Evolutionary conservation across 2,888 invertebrate genomes (phyloP).

Genomic region (Troilus luridus): DNA sequence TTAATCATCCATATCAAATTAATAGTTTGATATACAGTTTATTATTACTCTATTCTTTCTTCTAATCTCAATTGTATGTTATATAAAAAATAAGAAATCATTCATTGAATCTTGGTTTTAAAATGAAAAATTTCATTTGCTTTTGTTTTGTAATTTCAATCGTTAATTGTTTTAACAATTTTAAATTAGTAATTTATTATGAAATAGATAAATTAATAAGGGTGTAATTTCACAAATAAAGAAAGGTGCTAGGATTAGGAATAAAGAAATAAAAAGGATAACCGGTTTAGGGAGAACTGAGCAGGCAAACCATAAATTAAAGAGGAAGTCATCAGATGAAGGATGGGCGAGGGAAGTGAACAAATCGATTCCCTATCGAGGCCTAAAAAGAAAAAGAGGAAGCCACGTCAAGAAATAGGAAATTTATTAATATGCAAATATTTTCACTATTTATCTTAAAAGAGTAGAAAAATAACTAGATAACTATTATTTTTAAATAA

Average conservation of each 20-base stretch:
- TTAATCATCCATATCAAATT: no score
- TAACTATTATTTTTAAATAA: not conserved
- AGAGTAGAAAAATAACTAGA: not conserved
- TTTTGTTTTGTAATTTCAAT: no score
- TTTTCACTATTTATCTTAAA: not conserved
- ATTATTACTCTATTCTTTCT: no score
- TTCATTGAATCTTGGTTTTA: no score
- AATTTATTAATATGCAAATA: not conserved
- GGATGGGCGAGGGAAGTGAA: conserved; percentile 10
- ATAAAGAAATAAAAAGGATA: conserved; percentile 25
- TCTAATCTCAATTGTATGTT: no score
- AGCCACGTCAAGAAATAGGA: not conserved
- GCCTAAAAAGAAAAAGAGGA: conserved; percentile 11
- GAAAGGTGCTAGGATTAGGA: not conserved
- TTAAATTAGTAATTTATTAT: no score
- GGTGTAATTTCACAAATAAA: not conserved
- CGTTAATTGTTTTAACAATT: no score
- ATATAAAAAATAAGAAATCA: no score
- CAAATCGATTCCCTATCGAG: not conserved
- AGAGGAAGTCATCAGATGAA: not conserved
- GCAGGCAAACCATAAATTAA: not conserved
- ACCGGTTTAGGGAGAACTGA: not conserved
- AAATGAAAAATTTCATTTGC: no score
- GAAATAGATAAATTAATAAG: no score
- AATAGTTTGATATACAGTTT: no score